A percentile compares a stretch with the other conserved stretches of the same genome.
Conservation (phyloP, 2,888 invertebrate species). For the Platypus cylindrus region DNA sequence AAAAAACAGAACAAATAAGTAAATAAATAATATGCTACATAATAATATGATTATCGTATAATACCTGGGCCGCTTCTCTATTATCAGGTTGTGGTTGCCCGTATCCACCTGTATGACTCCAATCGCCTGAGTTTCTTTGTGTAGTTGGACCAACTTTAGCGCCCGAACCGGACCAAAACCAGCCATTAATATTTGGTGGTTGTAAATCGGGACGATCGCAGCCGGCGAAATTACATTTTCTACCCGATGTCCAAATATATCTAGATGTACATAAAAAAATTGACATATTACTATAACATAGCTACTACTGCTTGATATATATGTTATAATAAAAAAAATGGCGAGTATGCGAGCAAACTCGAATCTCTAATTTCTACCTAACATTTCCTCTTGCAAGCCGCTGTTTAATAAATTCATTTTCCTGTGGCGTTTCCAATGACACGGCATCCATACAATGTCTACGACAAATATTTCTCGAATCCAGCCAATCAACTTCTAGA, state of each 20-base stretch:
- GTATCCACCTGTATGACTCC: conserved; percentile 80
- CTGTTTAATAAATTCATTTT: conserved; percentile 83
- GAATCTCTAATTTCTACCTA: conserved; percentile 9
- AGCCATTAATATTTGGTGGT: conserved; percentile 75
- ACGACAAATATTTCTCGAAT: conserved; percentile 81
- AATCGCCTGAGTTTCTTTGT: conserved; percentile 80
- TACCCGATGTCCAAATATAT: conserved; percentile 85
- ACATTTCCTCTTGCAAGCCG: conserved; percentile 67
- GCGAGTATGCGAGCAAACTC: background rate
- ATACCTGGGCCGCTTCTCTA: conserved; percentile 79
- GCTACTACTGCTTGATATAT: too few relatives aligned
- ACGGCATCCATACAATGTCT: conserved; percentile 91
- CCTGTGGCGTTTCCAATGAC: conserved; percentile 79
- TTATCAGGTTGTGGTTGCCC: conserved; percentile 83
- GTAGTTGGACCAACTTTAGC: conserved; percentile 83
- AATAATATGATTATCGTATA: conserved; percentile 9
- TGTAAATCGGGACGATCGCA: conserved; percentile 72
- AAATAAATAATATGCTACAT: too few relatives aligned
- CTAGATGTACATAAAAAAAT: conserved; percentile 25
- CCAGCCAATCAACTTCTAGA: conserved; percentile 82
- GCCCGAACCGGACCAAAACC: conserved; percentile 92
- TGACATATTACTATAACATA: background rate
- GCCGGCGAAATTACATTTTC: conserved; percentile 86
- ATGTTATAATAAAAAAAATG: background rate
- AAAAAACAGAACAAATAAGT: too few relatives aligned